phyloP scores from a whole-genome alignment of 2,888 invertebrate species.

The Pediacus dermestoides region DNA sequence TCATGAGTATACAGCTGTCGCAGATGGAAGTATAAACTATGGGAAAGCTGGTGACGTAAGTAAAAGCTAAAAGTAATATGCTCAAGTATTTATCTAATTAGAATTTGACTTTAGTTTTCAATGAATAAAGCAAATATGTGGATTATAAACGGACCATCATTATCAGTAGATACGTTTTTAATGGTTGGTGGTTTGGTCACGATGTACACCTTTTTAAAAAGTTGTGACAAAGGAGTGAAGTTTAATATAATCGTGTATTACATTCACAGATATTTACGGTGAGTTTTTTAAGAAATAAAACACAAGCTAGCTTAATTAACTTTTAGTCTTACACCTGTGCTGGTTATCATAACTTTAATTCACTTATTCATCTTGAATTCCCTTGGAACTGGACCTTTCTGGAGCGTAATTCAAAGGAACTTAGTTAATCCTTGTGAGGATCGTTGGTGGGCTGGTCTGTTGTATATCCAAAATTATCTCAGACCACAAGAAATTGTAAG shows the following conservation, averaged over 20 bases:
- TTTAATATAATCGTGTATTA: slow-evolving; percentile 38
- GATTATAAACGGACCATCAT: slow-evolving; percentile 42
- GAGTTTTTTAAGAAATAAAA: no score
- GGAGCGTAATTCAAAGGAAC: slow-evolving; percentile 28
- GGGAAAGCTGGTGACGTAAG: no score
- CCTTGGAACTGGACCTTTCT: slow-evolving; percentile 34
- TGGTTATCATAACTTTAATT: slow-evolving; percentile 14
- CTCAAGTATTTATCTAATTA: no score
- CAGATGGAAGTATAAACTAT: no score
- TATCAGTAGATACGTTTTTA: slow-evolving; percentile 62
- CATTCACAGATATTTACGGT: slow-evolving; percentile 16
- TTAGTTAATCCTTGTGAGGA: slow-evolving; percentile 38
- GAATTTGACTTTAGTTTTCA: no score
- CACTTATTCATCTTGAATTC: slow-evolving; percentile 9
- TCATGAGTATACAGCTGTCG: no score
- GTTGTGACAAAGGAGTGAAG: slow-evolving; percentile 31
- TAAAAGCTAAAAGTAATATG: no score
- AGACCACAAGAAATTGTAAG: no score
- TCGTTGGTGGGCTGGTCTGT: slow-evolving; percentile 52
- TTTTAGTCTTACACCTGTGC: slow-evolving; percentile 39
- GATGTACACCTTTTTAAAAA: slow-evolving; percentile 45
- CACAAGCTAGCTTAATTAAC: neutral
- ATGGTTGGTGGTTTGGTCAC: slow-evolving; percentile 57
- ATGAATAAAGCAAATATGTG: slow-evolving; percentile 13
- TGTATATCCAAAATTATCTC: slow-evolving; percentile 54